phyloP scores from a whole-genome alignment of 1,140 invertebrate species.

The Drosophila pseudoobscura region DNA sequence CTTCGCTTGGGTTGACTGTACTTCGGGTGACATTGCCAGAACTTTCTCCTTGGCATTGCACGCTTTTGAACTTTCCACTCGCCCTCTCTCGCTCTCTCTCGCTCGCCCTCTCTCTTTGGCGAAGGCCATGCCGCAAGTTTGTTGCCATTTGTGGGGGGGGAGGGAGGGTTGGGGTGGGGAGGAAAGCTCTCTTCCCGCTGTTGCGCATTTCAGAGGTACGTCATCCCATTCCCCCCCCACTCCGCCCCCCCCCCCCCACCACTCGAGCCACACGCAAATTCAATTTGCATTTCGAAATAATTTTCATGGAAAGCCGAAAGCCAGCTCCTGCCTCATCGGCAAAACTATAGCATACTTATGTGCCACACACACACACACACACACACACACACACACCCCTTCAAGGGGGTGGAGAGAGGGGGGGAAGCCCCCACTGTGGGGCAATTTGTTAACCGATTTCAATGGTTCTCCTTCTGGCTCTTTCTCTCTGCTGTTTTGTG shows the following conservation, averaged over 20 bases:
- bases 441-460: slow-evolving; percentile 42
- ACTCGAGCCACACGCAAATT: slow-evolving; percentile 46
- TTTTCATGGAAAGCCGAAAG: slow-evolving; percentile 43
- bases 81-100: slow-evolving; percentile 2
- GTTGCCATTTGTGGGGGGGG: slow-evolving; percentile 32
- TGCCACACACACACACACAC: not conserved
- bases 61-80: slow-evolving; percentile 67
- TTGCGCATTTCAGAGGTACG: slow-evolving; percentile 76
- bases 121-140: slow-evolving; percentile 53
- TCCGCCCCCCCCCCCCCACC: not conserved
- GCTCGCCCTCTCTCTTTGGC: slow-evolving; percentile 7
- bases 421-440: not conserved
- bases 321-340: too few relatives aligned
- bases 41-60: slow-evolving; percentile 79
- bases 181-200: slow-evolving; percentile 52
- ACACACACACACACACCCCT: too few relatives aligned
- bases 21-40: slow-evolving; percentile 64
- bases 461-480: slow-evolving; percentile 3
- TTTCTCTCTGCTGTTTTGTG: slow-evolving; percentile 47
- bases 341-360: slow-evolving; percentile 42
- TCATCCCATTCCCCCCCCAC: slow-evolving; percentile 26
- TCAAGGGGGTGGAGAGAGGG: too few relatives aligned
- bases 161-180: not conserved
- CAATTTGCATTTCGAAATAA: slow-evolving; percentile 67
- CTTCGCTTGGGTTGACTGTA: slow-evolving; percentile 72